These are phyloP conservation scores for Euplexia lucipara DNA, from an alignment of 2,888 invertebrate genomes.

Conservation along the genomic window DNA sequence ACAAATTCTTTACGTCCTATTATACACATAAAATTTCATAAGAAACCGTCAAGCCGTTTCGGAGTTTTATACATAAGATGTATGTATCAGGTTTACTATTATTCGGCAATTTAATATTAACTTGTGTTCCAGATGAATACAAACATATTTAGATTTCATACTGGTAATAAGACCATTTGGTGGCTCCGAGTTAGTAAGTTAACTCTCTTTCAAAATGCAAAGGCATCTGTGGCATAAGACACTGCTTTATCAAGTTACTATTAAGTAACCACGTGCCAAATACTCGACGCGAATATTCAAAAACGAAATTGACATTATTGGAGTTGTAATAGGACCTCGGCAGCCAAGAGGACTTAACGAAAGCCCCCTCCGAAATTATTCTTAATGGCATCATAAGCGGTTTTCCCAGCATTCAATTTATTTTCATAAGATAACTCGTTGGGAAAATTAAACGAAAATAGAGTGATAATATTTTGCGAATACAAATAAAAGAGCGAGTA, in stretches of 20 bases:
- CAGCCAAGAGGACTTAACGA: conserved; percentile 69
- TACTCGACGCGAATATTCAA: conserved; percentile 58
- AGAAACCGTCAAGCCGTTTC: no score
- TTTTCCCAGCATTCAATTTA: conserved; percentile 78
- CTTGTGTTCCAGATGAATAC: no score
- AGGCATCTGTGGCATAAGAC: no score
- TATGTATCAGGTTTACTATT: no score
- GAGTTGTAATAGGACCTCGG: conserved; percentile 70
- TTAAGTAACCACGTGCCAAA: conserved; percentile 30
- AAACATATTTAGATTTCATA: no score
- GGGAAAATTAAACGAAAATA: conserved; percentile 76
- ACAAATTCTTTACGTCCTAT: no score
- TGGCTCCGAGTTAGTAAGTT: no score
- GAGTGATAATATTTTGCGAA: conserved; percentile 60
- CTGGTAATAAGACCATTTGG: no score
- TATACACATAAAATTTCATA: no score
- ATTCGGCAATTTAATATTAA: no score
- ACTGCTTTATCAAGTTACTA: neutral
- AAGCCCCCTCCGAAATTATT: conserved; percentile 70
- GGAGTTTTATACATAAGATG: no score
- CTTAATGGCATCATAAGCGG: conserved; percentile 78
- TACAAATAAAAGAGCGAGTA: conserved; percentile 40
- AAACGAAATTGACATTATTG: conserved; percentile 72
- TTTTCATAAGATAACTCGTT: conserved; percentile 76
- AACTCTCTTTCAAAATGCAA: no score